Evolutionary conservation across 2,888 invertebrate genomes (phyloP).

Genomic region (Mechanitis mazaeus): DNA sequence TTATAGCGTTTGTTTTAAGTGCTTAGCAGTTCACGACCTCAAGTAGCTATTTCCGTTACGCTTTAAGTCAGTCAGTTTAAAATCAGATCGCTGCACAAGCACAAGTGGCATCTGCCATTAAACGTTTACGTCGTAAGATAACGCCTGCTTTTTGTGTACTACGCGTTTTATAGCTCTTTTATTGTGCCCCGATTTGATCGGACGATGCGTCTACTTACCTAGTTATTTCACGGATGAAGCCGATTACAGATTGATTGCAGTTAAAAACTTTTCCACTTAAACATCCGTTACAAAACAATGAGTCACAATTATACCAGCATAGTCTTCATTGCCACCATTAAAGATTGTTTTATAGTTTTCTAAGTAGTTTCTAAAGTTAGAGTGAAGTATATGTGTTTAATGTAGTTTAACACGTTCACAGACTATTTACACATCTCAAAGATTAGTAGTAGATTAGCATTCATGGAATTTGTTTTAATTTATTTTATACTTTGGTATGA

Average conservation of each 20-base stretch:
- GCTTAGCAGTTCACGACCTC: conserved; percentile 49
- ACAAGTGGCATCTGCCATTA: conserved; percentile 58
- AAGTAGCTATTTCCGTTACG: conserved; percentile 66
- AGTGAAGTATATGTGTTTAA: neutral
- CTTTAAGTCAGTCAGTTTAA: conserved; percentile 69
- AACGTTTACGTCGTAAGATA: conserved; percentile 70
- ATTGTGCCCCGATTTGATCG: conserved; percentile 62
- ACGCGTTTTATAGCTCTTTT: conserved; percentile 65
- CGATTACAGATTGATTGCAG: conserved; percentile 47
- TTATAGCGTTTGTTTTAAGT: conserved; percentile 39
- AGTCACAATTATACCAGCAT: conserved; percentile 28
- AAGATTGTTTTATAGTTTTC: conserved; percentile 4
- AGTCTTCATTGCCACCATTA: conserved; percentile 1
- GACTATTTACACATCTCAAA: conserved; percentile 7
- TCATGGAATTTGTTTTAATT: conserved; percentile 14
- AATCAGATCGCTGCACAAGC: conserved; percentile 59
- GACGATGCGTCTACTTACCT: conserved; percentile 47
- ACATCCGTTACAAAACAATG: conserved; percentile 29
- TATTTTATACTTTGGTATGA: conserved; percentile 51
- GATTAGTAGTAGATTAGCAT: neutral
- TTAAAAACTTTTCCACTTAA: conserved; percentile 31
- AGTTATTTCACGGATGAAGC: conserved; percentile 54
- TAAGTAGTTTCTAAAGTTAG: conserved; percentile 1
- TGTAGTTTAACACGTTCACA: no score
- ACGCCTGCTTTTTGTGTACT: conserved; percentile 63